phyloP scores from a whole-genome alignment of 2,888 invertebrate species.

The Tryphoninae sp. region DNA sequence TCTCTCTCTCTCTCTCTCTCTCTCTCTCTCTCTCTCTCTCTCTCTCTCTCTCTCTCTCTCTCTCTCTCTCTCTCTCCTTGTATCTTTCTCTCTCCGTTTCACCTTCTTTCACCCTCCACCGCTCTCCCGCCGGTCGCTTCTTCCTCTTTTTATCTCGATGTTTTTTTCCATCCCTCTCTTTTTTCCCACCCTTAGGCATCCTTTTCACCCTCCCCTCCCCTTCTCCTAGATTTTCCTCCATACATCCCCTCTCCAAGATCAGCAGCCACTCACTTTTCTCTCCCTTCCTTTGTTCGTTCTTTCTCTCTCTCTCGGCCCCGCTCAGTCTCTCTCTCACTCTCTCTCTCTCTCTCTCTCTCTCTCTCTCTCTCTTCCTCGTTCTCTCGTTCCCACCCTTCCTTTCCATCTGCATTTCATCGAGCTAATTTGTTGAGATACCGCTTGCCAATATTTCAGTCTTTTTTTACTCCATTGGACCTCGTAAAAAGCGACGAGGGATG shows the following conservation, averaged over 20 bases:
- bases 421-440: slow-evolving; percentile 82
- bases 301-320: slow-evolving; percentile 22
- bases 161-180: slow-evolving; percentile 61
- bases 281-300: slow-evolving; percentile 58
- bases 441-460: slow-evolving; percentile 81
- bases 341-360: slow-evolving; percentile 68
- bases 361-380: slow-evolving; percentile 61
- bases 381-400: slow-evolving; percentile 61
- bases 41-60: slow-evolving; percentile 27
- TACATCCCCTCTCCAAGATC: slow-evolving; percentile 31
- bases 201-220: slow-evolving; percentile 30
- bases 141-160: slow-evolving; percentile 45
- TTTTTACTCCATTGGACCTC: slow-evolving; percentile 76
- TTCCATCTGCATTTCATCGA: slow-evolving; percentile 79
- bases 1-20: slow-evolving; percentile 50
- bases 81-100: slow-evolving; percentile 22
- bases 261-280: slow-evolving; percentile 54
- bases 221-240: slow-evolving; percentile 46
- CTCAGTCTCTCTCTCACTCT: slow-evolving; percentile 69
- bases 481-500: slow-evolving; percentile 67
- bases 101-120: slow-evolving; percentile 15
- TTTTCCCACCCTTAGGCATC: slow-evolving; percentile 62
- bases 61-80: slow-evolving; percentile 44
- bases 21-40: slow-evolving; percentile 55
- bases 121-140: slow-evolving; percentile 35